Percentiles rank a stretch among this genome's conserved stretches.
phyloP scores from a whole-genome alignment of 1,140 invertebrate species.

The Atta colombica region DNA sequence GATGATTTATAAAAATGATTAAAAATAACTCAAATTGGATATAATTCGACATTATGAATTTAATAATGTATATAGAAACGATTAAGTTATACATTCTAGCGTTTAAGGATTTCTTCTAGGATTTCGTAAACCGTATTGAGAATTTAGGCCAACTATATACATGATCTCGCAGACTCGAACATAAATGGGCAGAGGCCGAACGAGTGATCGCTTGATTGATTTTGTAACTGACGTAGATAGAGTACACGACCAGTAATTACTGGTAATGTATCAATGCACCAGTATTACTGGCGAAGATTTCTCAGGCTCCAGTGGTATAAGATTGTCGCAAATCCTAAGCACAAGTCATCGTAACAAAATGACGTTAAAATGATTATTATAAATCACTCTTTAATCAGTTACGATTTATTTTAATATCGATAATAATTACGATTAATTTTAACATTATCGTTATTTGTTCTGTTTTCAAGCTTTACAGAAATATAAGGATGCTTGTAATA shows the following conservation, averaged over 20 bases:
- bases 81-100: neutral
- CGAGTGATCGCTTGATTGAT: constrained; percentile 57
- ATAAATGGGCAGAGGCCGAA: constrained; percentile 35
- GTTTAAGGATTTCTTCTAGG: neutral
- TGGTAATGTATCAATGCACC: constrained; percentile 32
- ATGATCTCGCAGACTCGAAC: constrained; percentile 23
- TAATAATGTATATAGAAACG: neutral
- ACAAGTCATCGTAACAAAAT: no score
- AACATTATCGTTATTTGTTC: no score
- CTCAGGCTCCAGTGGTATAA: neutral
- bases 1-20: no score
- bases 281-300: neutral
- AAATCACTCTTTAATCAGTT: no score
- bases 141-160: constrained; percentile 21
- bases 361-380: no score
- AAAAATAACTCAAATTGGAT: no score
- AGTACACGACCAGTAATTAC: constrained; percentile 33
- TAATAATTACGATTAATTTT: no score
- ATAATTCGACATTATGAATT: no score
- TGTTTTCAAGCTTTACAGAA: no score
- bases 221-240: constrained; percentile 46
- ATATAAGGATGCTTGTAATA: neutral
- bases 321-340: neutral
- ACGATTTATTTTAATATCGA: no score
- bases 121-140: neutral